Evolutionary conservation across 2,113 vertebrate genomes (phyloP), one percentile per base, ranked within the genome.

Genomic region (Alligator sinensis): DNA sequence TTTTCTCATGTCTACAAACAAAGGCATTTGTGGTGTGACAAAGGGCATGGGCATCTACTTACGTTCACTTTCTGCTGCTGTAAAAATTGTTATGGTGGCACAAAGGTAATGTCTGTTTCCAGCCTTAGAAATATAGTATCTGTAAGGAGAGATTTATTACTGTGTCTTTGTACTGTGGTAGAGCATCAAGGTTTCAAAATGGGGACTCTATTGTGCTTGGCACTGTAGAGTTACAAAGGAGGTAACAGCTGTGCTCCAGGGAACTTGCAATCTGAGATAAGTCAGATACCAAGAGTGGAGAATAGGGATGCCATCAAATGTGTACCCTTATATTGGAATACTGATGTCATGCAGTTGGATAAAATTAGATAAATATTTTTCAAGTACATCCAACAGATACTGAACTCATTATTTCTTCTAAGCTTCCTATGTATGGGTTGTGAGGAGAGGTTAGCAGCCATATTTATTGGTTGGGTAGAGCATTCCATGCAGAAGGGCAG

Each of bases 351-450:
- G 6, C 24, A 34, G 16, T 38, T 28, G 3, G 21, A 12, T 61
- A 86, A 59, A 30, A 2, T 54, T 89, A 27, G 10, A 4, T 59
- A 38, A 47, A 24, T 24, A 7, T 4, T 3, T 5, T 8, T 54
- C 24, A 76, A 84, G 72, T 28, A 3, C 7, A 16, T 13, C 4
- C 82, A 22, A 55, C 77, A 79, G 6, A 5, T 54, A 22, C 14
- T 66, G 8, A 24, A 16, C 3, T 30, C 2, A 27, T 1, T 58
- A n/a, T 87, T 82, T 82, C 11, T 6, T 58, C 28, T 57, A 0
- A 75, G 10, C 7, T 1, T 85, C 38, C 15, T 75, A 59, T 38
- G 28, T 64, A 17, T 28, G 17, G 11, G 22, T 70, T 9, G 90
- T 63, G 38, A 61, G 24, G 11, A 61, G 57, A 76, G 75, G 6